These are phyloP conservation scores for Tetheella fluctuosa DNA, from an alignment of 2,888 invertebrate species.

Conservation along the genomic window DNA sequence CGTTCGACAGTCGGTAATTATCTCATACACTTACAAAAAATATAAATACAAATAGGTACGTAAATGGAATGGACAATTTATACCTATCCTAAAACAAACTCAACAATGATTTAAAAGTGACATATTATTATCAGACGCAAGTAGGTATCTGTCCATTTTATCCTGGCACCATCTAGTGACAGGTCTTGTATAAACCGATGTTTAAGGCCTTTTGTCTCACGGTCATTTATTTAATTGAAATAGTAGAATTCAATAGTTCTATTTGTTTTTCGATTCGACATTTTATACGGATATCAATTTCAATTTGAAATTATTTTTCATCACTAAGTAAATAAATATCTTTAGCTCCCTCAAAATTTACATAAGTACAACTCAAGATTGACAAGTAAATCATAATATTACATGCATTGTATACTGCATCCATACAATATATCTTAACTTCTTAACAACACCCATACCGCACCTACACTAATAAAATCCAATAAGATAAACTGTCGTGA, in stretches of 20 bases:
- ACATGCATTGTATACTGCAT: not conserved
- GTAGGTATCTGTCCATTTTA: not conserved
- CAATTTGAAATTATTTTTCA: no score
- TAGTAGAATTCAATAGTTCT: not conserved
- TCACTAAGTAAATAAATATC: no score
- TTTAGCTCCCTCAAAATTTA: no score
- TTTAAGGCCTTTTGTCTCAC: constrained; percentile 9
- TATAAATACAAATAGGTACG: no score
- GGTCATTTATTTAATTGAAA: constrained; percentile 3
- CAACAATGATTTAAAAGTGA: not conserved
- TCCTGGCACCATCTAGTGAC: not conserved
- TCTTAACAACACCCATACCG: not conserved
- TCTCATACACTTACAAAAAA: not conserved
- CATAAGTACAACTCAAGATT: no score
- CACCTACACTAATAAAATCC: constrained; percentile 7
- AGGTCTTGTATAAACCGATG: not conserved
- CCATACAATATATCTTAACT: not conserved
- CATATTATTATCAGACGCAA: not conserved
- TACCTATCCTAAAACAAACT: no score
- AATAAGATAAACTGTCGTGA: constrained; percentile 15
- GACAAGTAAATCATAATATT: no score
- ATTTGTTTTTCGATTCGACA: not conserved
- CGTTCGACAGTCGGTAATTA: not conserved
- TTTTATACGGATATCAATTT: not conserved
- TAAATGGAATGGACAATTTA: not conserved